Percentiles rank a stretch among this genome's conserved stretches.
Conservation (phyloP, 2,888 invertebrate genomes). For the Cryptophagus acutangulus region DNA sequence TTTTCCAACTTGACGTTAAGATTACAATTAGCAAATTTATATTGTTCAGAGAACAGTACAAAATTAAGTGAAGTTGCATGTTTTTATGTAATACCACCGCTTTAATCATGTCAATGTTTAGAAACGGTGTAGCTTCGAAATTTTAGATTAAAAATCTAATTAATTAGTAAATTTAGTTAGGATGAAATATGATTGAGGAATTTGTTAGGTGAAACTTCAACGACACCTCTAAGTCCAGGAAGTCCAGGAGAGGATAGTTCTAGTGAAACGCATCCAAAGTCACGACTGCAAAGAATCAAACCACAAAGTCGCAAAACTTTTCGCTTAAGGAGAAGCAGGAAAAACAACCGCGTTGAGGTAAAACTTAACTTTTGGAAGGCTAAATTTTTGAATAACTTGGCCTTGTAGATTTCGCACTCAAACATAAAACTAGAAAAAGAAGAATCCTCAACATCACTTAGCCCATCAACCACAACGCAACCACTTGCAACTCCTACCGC, state of each 20-base stretch:
- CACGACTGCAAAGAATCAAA: conserved; percentile 83
- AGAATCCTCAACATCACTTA: conserved; percentile 25
- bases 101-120: no score
- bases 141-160: no score
- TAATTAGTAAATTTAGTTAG: conserved; percentile 2
- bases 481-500: conserved; percentile 4
- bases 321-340: conserved; percentile 74
- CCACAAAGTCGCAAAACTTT: conserved; percentile 94
- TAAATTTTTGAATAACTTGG: background rate
- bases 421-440: conserved; percentile 48
- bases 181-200: background rate
- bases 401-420: conserved; percentile 50
- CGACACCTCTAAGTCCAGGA: conserved; percentile 69
- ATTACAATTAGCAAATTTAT: conserved; percentile 2
- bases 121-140: no score
- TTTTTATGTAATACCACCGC: no score
- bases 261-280: conserved; percentile 57
- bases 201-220: conserved; percentile 66
- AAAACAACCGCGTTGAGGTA: conserved; percentile 62
- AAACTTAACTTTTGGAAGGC: background rate
- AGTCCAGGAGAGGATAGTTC: conserved; percentile 66
- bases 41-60: no score
- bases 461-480: conserved; percentile 29
- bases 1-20: background rate
- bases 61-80: no score